These are phyloP conservation scores for Zygogramma bicolorata DNA, from an alignment of 2,888 invertebrate genomes.

Conservation along the genomic window DNA sequence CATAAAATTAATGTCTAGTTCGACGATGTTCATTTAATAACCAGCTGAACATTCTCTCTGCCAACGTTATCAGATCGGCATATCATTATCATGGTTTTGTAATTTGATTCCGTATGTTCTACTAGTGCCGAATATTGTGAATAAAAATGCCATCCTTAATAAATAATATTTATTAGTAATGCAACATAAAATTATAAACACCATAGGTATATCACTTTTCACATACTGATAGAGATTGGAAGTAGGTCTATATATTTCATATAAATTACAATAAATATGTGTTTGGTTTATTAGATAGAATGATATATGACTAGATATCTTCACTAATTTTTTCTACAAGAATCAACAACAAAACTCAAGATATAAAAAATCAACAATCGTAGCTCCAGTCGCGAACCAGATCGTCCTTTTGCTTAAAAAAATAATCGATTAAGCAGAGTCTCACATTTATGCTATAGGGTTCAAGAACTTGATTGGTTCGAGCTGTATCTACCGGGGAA, in stretches of 20 bases:
- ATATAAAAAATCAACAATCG: slow-evolving; percentile 36
- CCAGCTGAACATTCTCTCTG: too few relatives aligned
- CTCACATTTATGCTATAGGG: slow-evolving; percentile 30
- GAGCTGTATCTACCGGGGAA: slow-evolving; percentile 23
- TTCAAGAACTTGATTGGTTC: slow-evolving; percentile 30
- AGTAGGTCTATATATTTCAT: slow-evolving; percentile 46
- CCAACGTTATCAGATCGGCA: too few relatives aligned
- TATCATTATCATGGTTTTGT: too few relatives aligned
- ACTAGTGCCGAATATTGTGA: too few relatives aligned
- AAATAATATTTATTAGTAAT: slow-evolving; percentile 49
- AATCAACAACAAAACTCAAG: slow-evolving; percentile 44
- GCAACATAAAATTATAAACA: slow-evolving; percentile 51
- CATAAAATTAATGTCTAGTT: too few relatives aligned
- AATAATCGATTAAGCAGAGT: slow-evolving; percentile 33
- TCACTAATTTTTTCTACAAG: slow-evolving; percentile 37
- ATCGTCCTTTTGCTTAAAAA: slow-evolving; percentile 31
- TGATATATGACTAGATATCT: slow-evolving; percentile 46
- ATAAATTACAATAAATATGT: slow-evolving; percentile 48
- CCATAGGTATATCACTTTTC: slow-evolving; percentile 48
- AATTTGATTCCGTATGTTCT: too few relatives aligned
- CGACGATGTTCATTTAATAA: too few relatives aligned
- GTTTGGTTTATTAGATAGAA: slow-evolving; percentile 42
- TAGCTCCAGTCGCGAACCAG: slow-evolving; percentile 35
- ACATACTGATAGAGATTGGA: slow-evolving; percentile 47
- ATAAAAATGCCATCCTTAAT: slow-evolving; percentile 23